Evolutionary conservation across 37 sponge, comb jelly and placozoan species (phyloP).

Genomic region (Spongilla lacustris): DNA sequence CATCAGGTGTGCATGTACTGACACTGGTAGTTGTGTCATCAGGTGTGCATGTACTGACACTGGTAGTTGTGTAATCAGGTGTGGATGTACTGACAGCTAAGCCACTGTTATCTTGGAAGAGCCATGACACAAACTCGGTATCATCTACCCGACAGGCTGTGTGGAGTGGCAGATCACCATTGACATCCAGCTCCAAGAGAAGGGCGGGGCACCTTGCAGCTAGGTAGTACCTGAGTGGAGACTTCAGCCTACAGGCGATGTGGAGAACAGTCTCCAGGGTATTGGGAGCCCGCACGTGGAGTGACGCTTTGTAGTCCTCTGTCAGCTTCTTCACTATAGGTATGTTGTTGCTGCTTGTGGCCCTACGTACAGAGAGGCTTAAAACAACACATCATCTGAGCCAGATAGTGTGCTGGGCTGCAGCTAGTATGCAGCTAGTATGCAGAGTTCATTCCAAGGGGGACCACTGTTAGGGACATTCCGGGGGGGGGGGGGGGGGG

Average conservation of each 20-base stretch:
- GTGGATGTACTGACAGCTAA: too few relatives aligned
- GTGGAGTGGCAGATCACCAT: constrained; percentile 48
- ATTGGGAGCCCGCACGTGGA: constrained; percentile 16
- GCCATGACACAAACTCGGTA: constrained; percentile 59
- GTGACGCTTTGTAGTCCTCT: constrained; percentile 26
- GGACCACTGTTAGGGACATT: too few relatives aligned
- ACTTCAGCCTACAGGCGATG: constrained; percentile 52
- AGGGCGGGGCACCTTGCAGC: constrained; percentile 45
- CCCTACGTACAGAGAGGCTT: too few relatives aligned
- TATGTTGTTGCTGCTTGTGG: constrained; percentile 44
- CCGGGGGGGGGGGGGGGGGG: too few relatives aligned
- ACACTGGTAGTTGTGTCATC: too few relatives aligned
- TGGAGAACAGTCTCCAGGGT: constrained; percentile 49
- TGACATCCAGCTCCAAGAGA: constrained; percentile 24
- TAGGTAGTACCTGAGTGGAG: constrained; percentile 49
- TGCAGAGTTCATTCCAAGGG: too few relatives aligned
- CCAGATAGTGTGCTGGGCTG: too few relatives aligned
- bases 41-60: too few relatives aligned
- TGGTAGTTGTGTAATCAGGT: too few relatives aligned
- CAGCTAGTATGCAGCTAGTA: too few relatives aligned
- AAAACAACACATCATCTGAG: too few relatives aligned
- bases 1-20: too few relatives aligned
- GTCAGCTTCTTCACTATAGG: constrained; percentile 33
- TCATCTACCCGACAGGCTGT: constrained; percentile 60
- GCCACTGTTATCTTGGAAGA: constrained; percentile 42